Percentiles rank a stretch among this genome's conserved stretches.
These are phyloP conservation scores for Megathymus violae DNA, from an alignment of 1,140 invertebrate species.

Conservation along the genomic window DNA sequence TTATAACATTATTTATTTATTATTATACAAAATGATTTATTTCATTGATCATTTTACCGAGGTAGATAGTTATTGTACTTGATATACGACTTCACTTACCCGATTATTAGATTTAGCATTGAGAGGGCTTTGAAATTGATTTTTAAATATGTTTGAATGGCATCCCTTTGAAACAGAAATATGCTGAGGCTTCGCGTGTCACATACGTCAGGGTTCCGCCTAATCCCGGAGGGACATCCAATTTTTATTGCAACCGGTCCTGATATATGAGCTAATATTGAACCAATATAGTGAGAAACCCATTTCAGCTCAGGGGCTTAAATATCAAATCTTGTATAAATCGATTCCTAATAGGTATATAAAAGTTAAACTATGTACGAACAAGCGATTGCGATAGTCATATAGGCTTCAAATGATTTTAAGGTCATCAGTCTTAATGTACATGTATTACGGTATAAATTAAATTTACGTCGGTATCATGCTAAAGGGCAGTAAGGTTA, in stretches of 20 bases:
- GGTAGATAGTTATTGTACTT: slow-evolving; percentile 40
- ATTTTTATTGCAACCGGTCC: slow-evolving; percentile 76
- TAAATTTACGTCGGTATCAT: slow-evolving; percentile 33
- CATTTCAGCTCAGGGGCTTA: slow-evolving; percentile 55
- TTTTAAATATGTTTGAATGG: slow-evolving; percentile 60
- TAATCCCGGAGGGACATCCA: slow-evolving; percentile 74
- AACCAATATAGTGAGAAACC: slow-evolving; percentile 62
- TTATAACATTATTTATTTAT: slow-evolving; percentile 66
- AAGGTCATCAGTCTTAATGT: slow-evolving; percentile 3
- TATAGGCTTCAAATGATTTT: slow-evolving; percentile 13
- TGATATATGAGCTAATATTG: slow-evolving; percentile 75
- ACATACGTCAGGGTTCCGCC: slow-evolving; percentile 78
- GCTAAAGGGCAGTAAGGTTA: slow-evolving; percentile 48
- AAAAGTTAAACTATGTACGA: background rate
- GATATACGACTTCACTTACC: slow-evolving; percentile 34
- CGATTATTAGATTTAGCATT: slow-evolving; percentile 42
- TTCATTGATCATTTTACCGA: slow-evolving; percentile 61
- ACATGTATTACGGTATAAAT: slow-evolving; percentile 33
- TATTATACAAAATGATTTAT: slow-evolving; percentile 53
- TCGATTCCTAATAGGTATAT: slow-evolving; percentile 3
- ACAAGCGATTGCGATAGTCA: slow-evolving; percentile 16
- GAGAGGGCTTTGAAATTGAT: slow-evolving; percentile 64
- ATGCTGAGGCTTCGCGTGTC: slow-evolving; percentile 69
- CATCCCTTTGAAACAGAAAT: slow-evolving; percentile 62
- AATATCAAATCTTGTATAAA: slow-evolving; percentile 45